A percentile compares a stretch with the other conserved stretches of the same genome.
These are phyloP conservation scores for Plestiodon gilberti DNA, from an alignment of 2,113 vertebrate species.

Conservation along the genomic window DNA sequence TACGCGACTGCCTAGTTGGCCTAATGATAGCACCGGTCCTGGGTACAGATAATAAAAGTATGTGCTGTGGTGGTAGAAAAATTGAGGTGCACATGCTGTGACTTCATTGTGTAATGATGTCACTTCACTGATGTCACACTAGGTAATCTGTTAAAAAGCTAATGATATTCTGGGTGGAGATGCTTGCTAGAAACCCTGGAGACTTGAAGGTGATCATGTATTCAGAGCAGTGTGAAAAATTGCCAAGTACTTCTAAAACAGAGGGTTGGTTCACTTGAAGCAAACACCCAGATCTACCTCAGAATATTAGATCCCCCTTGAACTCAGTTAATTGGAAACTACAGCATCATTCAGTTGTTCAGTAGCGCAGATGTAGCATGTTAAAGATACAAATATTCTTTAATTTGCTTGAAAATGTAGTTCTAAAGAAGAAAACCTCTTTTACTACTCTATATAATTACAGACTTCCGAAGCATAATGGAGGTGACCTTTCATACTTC, in stretches of 20 bases:
- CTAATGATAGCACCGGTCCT: too few species aligned
- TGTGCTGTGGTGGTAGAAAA: neutral
- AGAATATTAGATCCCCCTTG: neutral
- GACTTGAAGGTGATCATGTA: neutral
- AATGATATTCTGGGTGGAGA: neutral
- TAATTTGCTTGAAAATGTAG: neutral
- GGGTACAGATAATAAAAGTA: neutral
- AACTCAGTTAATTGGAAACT: neutral
- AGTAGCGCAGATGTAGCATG: neutral
- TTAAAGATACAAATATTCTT: neutral
- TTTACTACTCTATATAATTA: neutral
- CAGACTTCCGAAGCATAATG: neutral
- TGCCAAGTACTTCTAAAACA: neutral
- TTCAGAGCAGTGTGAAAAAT: neutral
- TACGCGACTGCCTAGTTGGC: too few species aligned
- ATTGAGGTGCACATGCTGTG: too few species aligned
- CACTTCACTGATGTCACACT: neutral
- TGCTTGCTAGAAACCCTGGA: neutral
- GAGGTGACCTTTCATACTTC: neutral
- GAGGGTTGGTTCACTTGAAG: neutral
- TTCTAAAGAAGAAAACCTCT: neutral
- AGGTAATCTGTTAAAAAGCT: neutral
- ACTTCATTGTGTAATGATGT: too few species aligned
- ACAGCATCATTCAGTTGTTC: neutral
- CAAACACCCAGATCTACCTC: too few species aligned